phyloP scores from a whole-genome alignment of 1,140 invertebrate genomes.

The Conus betulinus region DNA sequence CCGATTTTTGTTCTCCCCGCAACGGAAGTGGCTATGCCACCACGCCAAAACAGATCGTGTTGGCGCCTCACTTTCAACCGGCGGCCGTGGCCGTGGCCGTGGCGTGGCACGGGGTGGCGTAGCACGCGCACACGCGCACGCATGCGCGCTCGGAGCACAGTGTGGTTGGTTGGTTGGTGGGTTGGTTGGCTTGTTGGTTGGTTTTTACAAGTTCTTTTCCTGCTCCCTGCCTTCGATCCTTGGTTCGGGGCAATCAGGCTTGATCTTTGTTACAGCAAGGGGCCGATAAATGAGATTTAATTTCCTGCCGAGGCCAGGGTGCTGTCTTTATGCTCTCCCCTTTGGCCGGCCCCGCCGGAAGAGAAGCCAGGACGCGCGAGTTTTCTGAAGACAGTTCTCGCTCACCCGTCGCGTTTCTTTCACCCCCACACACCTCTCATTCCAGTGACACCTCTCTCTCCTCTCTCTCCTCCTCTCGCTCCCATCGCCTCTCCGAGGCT shows the following conservation, averaged over 20 bases:
- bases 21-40: not conserved
- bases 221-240: slow-evolving; percentile 13
- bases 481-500: no score
- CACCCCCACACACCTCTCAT: not conserved
- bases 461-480: no score
- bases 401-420: not conserved
- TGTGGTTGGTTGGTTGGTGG: no score
- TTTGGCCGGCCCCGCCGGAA: not conserved
- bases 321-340: slow-evolving; percentile 8
- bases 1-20: not conserved
- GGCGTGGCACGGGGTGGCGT: not conserved
- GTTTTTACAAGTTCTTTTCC: slow-evolving; percentile 31
- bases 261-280: slow-evolving; percentile 34
- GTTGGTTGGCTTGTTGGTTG: no score
- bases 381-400: not conserved
- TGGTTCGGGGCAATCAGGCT: slow-evolving; percentile 16
- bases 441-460: no score
- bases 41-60: not conserved
- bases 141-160: no score
- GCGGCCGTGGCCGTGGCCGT: not conserved
- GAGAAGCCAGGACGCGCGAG: not conserved
- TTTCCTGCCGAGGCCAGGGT: slow-evolving; percentile 20
- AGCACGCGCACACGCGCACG: no score
- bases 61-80: not conserved
- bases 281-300: slow-evolving; percentile 39